Base-by-base conservation (phyloP, 2,113 vertebrate species). In the Pteronura brasiliensis region DNA sequence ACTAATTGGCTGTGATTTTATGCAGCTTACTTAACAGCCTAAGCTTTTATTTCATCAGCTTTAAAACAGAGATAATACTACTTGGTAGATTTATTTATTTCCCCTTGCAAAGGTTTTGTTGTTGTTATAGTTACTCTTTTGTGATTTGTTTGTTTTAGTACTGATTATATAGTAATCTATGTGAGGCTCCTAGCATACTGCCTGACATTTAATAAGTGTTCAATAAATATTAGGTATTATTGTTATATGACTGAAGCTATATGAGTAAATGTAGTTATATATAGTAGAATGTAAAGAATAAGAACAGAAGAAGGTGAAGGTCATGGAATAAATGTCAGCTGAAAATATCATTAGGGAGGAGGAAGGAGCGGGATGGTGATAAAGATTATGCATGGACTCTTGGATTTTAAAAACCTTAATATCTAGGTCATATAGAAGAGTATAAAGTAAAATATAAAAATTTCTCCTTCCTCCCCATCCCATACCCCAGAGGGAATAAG, bases 331-430 rank as follows among this genome's bases (percentile, higher is more conserved):
- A n/a, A 59, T 86, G 52, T 71, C 57, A 86, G 36, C 57, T 44
- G 27, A 72, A 36, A 77, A 23, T 52, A 20, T 83, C 17, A 90
- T 93, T 31, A 88, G 31, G 57, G 34, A 82, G 11, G 47, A 17
- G 2, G 63, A n/a, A 36, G 52, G 52, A 71, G 11, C 10, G 63
- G 88, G 11, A 82, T 49, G 29, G 44, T 84, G n/a, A 47, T 83
- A 36, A 88, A 94, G 25, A 47, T n/a, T 52, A 25, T 93, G 47
- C 6, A 6, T 69, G 44, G 44, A 42, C 57, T 63, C 77, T 77
- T 49, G 13, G 82, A 91, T 91, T 93, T 97, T 71, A 88, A 96
- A 88, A 77, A 77, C 77, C 77, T 92, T 76, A 92, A 57, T 47
- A 49, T 86, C 34, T 97, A 83, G 76, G 77, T 61, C 67, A 59